These are phyloP conservation scores for Smithornis capensis DNA, from an alignment of 2,113 vertebrate genomes.

Conservation along the genomic window DNA sequence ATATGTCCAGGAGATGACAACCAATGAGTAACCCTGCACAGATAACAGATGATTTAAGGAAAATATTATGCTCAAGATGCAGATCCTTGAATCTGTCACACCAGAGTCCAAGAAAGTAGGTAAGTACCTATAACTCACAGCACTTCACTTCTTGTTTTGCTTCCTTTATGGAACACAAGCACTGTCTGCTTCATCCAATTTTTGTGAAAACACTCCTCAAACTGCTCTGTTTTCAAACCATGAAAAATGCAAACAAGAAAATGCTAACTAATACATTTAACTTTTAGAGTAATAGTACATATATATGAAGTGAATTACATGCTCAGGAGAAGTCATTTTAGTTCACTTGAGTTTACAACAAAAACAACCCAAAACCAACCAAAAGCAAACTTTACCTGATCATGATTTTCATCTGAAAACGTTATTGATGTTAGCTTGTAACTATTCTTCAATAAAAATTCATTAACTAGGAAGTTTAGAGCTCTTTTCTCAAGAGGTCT, in stretches of 20 bases:
- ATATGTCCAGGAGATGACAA: not conserved
- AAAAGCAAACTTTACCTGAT: slow-evolving; percentile 84
- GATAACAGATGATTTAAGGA: not conserved
- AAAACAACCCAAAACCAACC: not conserved
- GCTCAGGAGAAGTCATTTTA: not conserved
- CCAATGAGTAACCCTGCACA: not conserved
- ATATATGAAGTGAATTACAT: not conserved
- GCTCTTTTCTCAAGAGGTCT: slow-evolving; percentile 98
- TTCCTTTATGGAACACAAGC: not conserved
- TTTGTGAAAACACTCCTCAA: not conserved
- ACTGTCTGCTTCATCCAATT: not conserved
- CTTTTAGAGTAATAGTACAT: not conserved
- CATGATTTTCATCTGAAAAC: slow-evolving; percentile 99
- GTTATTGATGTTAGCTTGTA: slow-evolving; percentile 98
- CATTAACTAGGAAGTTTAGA: slow-evolving; percentile 99
- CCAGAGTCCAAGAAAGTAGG: not conserved
- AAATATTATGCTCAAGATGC: not conserved
- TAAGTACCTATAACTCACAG: not conserved
- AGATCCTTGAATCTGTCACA: not conserved
- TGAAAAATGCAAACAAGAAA: not conserved
- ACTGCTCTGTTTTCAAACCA: not conserved
- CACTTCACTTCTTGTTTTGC: not conserved
- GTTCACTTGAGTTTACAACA: not conserved
- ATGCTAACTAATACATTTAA: not conserved
- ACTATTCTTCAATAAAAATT: slow-evolving; percentile 98